Base-by-base conservation (phyloP, 1,140 invertebrate species). In the Battus philenor region DNA sequence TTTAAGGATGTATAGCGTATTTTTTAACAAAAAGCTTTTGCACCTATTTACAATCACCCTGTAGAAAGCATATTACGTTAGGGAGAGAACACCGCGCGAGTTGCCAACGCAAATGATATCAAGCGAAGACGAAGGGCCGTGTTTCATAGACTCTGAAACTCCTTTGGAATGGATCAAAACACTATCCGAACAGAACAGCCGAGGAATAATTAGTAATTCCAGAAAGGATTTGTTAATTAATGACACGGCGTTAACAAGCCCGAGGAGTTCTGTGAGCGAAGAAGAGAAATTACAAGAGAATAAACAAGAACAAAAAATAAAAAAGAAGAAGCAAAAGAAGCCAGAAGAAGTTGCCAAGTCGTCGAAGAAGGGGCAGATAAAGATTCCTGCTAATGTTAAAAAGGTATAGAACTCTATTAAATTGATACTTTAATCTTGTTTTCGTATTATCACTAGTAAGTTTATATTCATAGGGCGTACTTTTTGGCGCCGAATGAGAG, bases 61-160 rank as follows among this genome's bases (percentile, higher is more conserved):
- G n/a, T n/a, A n/a, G n/a, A n/a, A n/a, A n/a, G n/a, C n/a, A n/a
- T n/a, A n/a, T n/a, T n/a, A n/a, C n/a, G n/a, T 13, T 47, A 84
- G 85, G 58, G 82, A 87, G 57, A 57, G 75, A 0, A 47, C 57
- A 1, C 68, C 69, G 3, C 57, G 86, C 17, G 72, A 77, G 22
- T 41, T 85, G 1, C 80, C 80, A 32, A 74, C 66, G 1, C 69
- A 71, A 57, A 41, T 75, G 10, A 57, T 72, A n/a, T 87, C 81
- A 1, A 86, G 82, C 46, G 83, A 86, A 57, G 86, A 87, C 32
- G 86, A 87, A 44, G 78, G 76, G 1, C 78, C 81, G 0, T 81
- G 74, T 31, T 85, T 65, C 50, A 85, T 85, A 16, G 80, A 82
- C 47, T 73, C 66, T 0, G 81, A 82, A 36, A 85, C 81, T 3